phyloP scores from a whole-genome alignment of 2,797 vertebrate genomes.

The Rhincodon typus region DNA sequence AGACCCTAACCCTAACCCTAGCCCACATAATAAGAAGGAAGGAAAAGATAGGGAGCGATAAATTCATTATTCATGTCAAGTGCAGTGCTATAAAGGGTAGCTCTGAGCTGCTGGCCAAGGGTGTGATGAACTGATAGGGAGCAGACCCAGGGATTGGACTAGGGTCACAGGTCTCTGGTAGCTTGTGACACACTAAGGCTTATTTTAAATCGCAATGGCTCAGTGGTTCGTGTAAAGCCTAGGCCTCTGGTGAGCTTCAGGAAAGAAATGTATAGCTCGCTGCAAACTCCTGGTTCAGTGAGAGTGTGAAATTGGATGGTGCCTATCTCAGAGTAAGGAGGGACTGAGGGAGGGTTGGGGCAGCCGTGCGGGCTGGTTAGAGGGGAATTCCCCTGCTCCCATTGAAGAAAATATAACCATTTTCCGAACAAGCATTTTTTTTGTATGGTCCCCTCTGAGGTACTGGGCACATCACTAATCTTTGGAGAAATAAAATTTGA shows the following conservation, averaged over 20 bases:
- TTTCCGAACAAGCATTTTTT: not conserved
- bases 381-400: not conserved
- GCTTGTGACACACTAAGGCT: not conserved
- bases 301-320: not conserved
- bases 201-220: not conserved
- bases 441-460: not conserved
- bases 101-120: not conserved
- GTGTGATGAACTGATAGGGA: not conserved
- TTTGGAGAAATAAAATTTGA: too few relatives aligned
- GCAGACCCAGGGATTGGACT: not conserved
- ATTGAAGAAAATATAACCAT: not conserved
- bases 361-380: too few relatives aligned
- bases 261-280: not conserved
- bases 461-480: not conserved
- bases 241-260: not conserved
- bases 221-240: not conserved
- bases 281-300: not conserved
- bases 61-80: not conserved
- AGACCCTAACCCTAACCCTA: too few relatives aligned
- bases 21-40: not conserved
- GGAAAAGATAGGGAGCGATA: not conserved
- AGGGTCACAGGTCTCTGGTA: not conserved
- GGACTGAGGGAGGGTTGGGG: not conserved
- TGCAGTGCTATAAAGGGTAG: too few relatives aligned
- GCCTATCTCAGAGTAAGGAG: not conserved